Evolutionary conservation across 1,140 invertebrate genomes (phyloP), one percentile per base, ranked within the genome.

Genomic region (Monochamus saltuarius): DNA sequence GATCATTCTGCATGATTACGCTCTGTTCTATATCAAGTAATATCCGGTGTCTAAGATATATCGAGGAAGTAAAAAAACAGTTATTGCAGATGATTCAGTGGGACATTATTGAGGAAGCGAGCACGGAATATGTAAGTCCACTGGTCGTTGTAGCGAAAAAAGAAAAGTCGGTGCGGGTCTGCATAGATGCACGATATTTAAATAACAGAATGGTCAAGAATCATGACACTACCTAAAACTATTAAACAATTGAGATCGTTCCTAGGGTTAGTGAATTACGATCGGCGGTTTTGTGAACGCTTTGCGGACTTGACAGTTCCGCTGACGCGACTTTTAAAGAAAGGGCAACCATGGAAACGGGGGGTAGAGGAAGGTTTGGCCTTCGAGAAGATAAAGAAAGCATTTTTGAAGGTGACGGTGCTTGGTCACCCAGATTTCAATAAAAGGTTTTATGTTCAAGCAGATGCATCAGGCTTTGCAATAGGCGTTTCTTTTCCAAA

Each of bases 261-360:
- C 22, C 6, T 29, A 29, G 22, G 22, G 22, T 6, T 29, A 29
- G 22, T 29, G 9, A 66, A 62, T 6, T 75, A 69, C 64, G 66
- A 73, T 51, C 43, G 72, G 10, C 43, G 71, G 42, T 77, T 76
- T 61, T 35, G 74, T n/a, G 42, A 47, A 4, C 50, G 66, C 9
- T 67, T 71, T 58, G 61, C 71, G 14, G 59, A 55, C 11, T 49
- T 66, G 10, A 40, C 16, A 16, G 39, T 29, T 4, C 10, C 16
- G 9, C 7, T 13, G 22, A 29, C 22, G 22, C 22, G 22, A 29
- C 22, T 29, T 29, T 29, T 29, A 29, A 29, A 29, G 22, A 29
- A 29, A 29, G 22, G 22, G 6, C 22, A 29, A 29, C 22, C 22
- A 6, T 29, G 22, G 22, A 29, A 6, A 29, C 6, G 22, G 22